Evolutionary conservation across 2,797 vertebrate genomes (phyloP).

Genomic region (Hydrophis major): DNA sequence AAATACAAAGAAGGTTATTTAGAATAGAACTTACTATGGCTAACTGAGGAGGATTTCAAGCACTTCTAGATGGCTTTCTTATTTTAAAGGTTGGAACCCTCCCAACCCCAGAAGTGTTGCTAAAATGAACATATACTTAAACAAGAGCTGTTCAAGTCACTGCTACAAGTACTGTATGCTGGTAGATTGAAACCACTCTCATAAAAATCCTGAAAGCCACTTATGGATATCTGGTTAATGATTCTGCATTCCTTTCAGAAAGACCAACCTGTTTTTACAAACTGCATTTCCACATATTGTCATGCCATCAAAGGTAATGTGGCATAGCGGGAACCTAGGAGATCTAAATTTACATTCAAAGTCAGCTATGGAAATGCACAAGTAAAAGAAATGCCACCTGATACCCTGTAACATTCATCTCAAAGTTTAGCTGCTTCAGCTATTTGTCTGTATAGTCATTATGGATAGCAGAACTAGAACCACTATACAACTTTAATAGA

Average conservation of each 20-base stretch:
- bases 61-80: neutral
- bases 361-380: neutral
- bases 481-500: neutral
- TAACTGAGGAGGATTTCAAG: neutral
- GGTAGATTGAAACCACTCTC: neutral
- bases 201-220: neutral
- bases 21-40: neutral
- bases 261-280: neutral
- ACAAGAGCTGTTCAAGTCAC: neutral
- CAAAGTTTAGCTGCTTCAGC: neutral
- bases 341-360: neutral
- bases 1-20: conserved; percentile 9
- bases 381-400: neutral
- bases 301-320: neutral
- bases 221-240: neutral
- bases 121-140: neutral
- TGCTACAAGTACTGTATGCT: neutral
- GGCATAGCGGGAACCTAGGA: neutral
- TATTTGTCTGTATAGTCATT: neutral
- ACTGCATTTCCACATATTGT: neutral
- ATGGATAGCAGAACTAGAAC: neutral
- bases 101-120: neutral
- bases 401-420: neutral
- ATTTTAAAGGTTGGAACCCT: neutral
- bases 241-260: neutral